Base-by-base conservation (phyloP, 2,113 vertebrate genomes). In the Falcunculus frontatus region DNA sequence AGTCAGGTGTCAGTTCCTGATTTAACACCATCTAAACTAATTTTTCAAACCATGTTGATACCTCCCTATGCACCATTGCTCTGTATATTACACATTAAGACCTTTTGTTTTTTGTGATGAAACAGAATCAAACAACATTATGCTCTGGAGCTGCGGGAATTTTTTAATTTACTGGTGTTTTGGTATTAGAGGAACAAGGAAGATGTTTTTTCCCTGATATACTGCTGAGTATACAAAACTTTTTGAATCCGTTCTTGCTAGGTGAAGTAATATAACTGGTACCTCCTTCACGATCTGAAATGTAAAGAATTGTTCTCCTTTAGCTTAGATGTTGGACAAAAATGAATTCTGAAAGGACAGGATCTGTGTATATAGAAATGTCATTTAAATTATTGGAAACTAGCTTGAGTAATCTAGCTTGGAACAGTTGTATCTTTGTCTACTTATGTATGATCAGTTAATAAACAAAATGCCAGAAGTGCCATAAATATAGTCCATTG, bases 11-110 rank as follows among this genome's bases (percentile, higher is more conserved):
- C 78, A 85, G 70, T 56, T 89, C 57, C 50, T 37, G 59, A 63
- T 94, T 95, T 91, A 91, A 93, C 63, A 84, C 21, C 62, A 87
- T 85, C 89, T 89, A 89, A 95, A 87, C 77, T 69, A 62, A 96
- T 96, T 89, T 94, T 91, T 89, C 84, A 96, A 72, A 39, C 11
- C 37, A 26, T 73, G 21, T 68, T 65, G 63, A 73, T 73, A 73
- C 10, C 62, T 93, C 56, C 74, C 55, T 50, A 12, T 73, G 37
- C n/a, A 59, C 29, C 62, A 56, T 11, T 87, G 75, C 53, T 76
- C 57, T 73, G 13, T 67, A 33, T 65, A 42, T 59, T 74, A 47
- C 42, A 44, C 30, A 90, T 95, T 78, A 68, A 89, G 56, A 69
- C 9, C 39, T 55, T 52, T 32, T 55, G 33, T 7, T 62, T 46